Evolutionary conservation across 2,113 vertebrate genomes (phyloP).

Genomic region (Osmerus eperlanus): DNA sequence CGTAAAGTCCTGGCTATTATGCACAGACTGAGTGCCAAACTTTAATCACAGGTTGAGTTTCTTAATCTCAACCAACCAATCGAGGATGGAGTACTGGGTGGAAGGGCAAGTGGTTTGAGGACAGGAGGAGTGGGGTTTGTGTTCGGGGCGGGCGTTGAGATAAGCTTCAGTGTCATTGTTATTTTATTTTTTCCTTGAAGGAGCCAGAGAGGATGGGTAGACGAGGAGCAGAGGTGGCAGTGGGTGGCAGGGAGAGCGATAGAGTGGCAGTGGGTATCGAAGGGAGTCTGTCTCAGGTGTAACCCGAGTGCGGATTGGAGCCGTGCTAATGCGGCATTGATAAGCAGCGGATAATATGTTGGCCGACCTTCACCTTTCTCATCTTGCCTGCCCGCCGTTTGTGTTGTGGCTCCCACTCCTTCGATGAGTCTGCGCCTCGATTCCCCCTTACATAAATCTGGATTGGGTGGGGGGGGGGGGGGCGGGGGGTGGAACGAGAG

Average conservation of each 20-base stretch:
- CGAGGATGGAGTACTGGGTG: neutral
- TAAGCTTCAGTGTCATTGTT: conserved; percentile 23
- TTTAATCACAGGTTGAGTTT: conserved; percentile 49
- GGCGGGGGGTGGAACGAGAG: neutral
- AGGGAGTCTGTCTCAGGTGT: conserved; percentile 25
- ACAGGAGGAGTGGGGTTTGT: neutral
- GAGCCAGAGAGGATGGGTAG: neutral
- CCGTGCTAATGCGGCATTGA: conserved; percentile 46
- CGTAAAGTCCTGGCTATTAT: conserved; percentile 48
- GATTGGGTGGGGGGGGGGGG: neutral
- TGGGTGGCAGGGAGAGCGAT: neutral
- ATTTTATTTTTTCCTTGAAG: no score
- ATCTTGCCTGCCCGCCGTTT: conserved; percentile 25
- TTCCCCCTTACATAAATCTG: conserved; percentile 62
- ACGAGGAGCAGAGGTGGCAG: neutral
- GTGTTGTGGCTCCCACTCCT: conserved; percentile 26
- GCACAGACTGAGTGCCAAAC: conserved; percentile 42
- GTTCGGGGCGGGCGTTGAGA: neutral
- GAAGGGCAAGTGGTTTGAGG: conserved; percentile 22
- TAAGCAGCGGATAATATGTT: conserved; percentile 51
- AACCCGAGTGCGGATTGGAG: conserved; percentile 28
- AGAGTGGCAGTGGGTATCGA: neutral
- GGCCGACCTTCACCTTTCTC: conserved; percentile 54
- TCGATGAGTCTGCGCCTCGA: conserved; percentile 44
- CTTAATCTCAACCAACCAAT: conserved; percentile 39